Evolutionary conservation across 2,797 vertebrate species (phyloP), one percentile per base, ranked within the genome.

Genomic region (Phalloptychus januarius): DNA sequence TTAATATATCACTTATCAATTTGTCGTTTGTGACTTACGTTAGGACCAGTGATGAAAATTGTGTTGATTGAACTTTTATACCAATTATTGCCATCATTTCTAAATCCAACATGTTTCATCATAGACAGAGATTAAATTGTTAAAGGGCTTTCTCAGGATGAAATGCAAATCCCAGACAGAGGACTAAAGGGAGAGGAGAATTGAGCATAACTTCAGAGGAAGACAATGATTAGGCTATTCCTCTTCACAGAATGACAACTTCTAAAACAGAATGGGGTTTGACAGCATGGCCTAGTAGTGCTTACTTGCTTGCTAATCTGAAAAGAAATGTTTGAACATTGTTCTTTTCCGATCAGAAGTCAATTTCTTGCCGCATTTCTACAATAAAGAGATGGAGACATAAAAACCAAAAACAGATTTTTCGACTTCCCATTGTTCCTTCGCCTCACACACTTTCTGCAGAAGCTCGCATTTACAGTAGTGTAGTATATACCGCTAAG

Each of bases 341-440:
- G 12, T 58, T 31, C 0, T 28, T 28, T 58, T 58, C 13, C 12
- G 0, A 58, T 28, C n/a, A 31, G n/a, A 12, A 58, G 2, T 28
- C 25, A 28, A 7, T 58, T 31, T 58, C 12, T 58, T 58, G n/a
- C 54, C 5, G 11, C 5, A 31, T 58, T 28, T 58, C n/a, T 58
- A 31, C 54, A 28, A 15, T 58, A 58, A 28, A 58, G 54, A 5
- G 54, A 58, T 15, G 54, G 11, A 31, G 12, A 58, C 12, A 58
- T 28, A 13, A 31, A 58, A 50, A 50, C 48, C 5, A 20, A 20
- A 50, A 58, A 15, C 25, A 15, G 12, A 58, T 58, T 28, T 58
- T 58, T 58, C 80, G 82, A 81, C 76, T 74, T 85, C 73, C 63
- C 52, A 31, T 65, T 74, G 78, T 79, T 82, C 76, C 0, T 20